Evolutionary conservation across 2,113 vertebrate genomes (phyloP).

Genomic region (Sterna hirundo): DNA sequence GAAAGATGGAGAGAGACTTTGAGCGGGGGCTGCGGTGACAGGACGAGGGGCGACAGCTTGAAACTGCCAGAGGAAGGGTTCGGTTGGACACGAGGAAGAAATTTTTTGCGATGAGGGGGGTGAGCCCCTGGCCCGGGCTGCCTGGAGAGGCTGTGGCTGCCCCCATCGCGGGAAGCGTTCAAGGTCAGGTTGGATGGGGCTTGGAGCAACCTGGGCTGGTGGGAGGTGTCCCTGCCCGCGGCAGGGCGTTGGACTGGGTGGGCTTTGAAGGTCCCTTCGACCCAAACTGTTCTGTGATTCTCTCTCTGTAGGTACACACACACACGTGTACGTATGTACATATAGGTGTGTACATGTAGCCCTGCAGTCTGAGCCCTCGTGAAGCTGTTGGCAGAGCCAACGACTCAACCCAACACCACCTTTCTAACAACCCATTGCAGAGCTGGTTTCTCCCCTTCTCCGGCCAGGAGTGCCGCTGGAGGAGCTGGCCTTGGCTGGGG

Average conservation of each 20-base stretch:
- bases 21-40: background rate
- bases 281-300: background rate
- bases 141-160: background rate
- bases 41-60: background rate
- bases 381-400: background rate
- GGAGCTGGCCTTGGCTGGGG: too few relatives aligned
- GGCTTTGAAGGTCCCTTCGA: background rate
- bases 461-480: background rate
- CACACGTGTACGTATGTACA: rapidly evolving
- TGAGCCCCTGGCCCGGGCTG: background rate
- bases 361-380: too few relatives aligned
- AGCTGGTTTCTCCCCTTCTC: background rate
- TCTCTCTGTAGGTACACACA: too few relatives aligned
- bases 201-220: background rate
- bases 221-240: too few relatives aligned
- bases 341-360: too few relatives aligned
- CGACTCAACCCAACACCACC: background rate
- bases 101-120: background rate
- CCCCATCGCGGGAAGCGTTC: rapidly evolving
- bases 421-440: background rate
- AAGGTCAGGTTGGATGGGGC: background rate
- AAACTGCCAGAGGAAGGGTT: too few relatives aligned
- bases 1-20: background rate
- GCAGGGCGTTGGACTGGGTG: background rate
- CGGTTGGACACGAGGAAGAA: rapidly evolving